Percentiles rank a stretch among this genome's conserved stretches.
Conservation (phyloP, 1,140 invertebrate genomes). For the Gryon sp. region DNA sequence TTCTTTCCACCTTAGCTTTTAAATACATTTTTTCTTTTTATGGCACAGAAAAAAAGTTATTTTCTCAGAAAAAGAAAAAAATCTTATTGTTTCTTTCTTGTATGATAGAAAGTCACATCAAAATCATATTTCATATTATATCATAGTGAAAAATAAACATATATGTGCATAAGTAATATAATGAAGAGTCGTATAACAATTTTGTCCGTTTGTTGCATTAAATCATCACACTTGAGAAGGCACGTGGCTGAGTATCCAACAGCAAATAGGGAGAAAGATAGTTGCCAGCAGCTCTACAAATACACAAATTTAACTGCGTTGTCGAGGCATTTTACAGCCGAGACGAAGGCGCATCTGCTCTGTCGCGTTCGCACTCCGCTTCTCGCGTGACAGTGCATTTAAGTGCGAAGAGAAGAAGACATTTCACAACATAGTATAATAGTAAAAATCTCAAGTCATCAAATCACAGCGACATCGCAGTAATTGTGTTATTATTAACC, state of each 20-base stretch:
- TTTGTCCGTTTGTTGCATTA: conserved; percentile 27
- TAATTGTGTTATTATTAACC: conserved; percentile 47
- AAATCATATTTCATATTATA: too few relatives aligned
- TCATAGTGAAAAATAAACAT: too few relatives aligned
- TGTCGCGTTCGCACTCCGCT: conserved; percentile 25
- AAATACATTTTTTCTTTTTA: too few relatives aligned
- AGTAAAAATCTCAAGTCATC: conserved; percentile 38
- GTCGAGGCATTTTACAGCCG: conserved; percentile 66
- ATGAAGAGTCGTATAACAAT: conserved; percentile 39
- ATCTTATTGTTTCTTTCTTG: too few relatives aligned
- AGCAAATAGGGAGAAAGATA: conserved; percentile 29
- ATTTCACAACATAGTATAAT: conserved; percentile 46
- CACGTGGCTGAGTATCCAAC: conserved; percentile 34
- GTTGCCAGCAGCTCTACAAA: conserved; percentile 61
- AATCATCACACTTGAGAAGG: conserved; percentile 44
- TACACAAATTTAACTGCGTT: conserved; percentile 70
- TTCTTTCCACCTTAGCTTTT: too few relatives aligned
- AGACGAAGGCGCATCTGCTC: conserved; percentile 49
- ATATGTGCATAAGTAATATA: conserved; percentile 36
- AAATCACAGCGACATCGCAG: conserved; percentile 34
- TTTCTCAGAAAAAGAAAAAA: too few relatives aligned
- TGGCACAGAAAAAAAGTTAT: too few relatives aligned
- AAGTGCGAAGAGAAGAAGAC: conserved; percentile 26
- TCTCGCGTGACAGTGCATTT: conserved; percentile 34
- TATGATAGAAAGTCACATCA: too few relatives aligned